These are phyloP conservation scores for Nymphalis c-album DNA, from an alignment of 2,888 invertebrate species.

Conservation along the genomic window DNA sequence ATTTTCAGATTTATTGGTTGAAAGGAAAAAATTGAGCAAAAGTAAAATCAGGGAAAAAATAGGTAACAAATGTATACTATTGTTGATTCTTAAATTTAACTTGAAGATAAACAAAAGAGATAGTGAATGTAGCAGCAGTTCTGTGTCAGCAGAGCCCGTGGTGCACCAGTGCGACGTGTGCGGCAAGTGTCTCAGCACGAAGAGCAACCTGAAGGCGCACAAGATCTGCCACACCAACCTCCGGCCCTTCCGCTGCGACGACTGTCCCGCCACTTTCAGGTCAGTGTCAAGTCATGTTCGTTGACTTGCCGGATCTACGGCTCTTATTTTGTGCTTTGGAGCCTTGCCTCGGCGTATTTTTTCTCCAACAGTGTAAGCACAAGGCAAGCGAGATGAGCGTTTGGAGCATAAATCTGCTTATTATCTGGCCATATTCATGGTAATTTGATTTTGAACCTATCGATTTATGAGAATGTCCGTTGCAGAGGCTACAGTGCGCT, in stretches of 20 bases:
- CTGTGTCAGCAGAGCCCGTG: not conserved
- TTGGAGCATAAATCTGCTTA: too few relatives aligned
- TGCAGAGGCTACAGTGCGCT: conserved; percentile 73
- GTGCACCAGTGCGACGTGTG: conserved; percentile 70
- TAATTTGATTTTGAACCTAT: not conserved
- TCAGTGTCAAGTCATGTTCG: conserved; percentile 36
- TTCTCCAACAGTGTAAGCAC: too few relatives aligned
- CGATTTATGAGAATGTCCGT: conserved; percentile 23
- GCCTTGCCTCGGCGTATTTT: too few relatives aligned
- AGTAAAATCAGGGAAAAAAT: conserved; percentile 67
- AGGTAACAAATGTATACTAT: conserved; percentile 45
- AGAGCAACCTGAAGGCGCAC: conserved; percentile 72
- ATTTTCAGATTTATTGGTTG: conserved; percentile 46
- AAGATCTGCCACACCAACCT: conserved; percentile 70
- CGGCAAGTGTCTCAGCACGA: conserved; percentile 71
- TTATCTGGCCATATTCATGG: too few relatives aligned
- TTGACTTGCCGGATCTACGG: too few relatives aligned
- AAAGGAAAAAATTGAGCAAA: conserved; percentile 52
- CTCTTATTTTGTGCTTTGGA: too few relatives aligned
- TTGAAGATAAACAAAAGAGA: too few relatives aligned
- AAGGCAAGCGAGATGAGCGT: too few relatives aligned
- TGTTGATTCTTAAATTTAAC: too few relatives aligned
- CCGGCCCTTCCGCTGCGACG: conserved; percentile 61
- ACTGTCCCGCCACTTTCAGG: conserved; percentile 70
- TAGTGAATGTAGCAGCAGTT: conserved; percentile 37